Evolutionary conservation across 2,888 invertebrate species (phyloP).

Genomic region (Mycalesis mineus): DNA sequence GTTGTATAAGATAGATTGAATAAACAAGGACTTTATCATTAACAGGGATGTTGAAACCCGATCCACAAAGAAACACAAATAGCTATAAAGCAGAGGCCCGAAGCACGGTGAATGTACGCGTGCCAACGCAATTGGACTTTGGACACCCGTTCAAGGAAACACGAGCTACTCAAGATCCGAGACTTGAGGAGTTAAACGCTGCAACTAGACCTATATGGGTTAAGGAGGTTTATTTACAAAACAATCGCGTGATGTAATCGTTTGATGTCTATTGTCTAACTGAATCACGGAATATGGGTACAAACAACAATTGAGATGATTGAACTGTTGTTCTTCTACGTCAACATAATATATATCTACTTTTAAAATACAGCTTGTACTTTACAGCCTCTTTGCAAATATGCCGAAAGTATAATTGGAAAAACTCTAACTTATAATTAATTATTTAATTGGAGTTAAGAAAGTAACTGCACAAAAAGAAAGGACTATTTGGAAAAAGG

Average conservation of each 20-base stretch:
- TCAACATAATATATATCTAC: too few relatives aligned
- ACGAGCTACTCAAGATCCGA: constrained; percentile 30
- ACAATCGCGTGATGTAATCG: constrained; percentile 1
- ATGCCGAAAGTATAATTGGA: too few relatives aligned
- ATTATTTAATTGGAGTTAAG: too few relatives aligned
- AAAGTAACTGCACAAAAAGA: too few relatives aligned
- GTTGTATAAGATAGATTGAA: not conserved
- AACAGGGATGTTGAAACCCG: not conserved
- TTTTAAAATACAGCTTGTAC: too few relatives aligned
- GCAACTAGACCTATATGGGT: constrained; percentile 25
- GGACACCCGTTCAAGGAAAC: constrained; percentile 38
- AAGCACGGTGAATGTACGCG: constrained; percentile 29
- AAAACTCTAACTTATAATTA: too few relatives aligned
- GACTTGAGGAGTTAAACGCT: constrained; percentile 21
- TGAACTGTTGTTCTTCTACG: not conserved
- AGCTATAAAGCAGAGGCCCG: constrained; percentile 16
- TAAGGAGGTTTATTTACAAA: constrained; percentile 31
- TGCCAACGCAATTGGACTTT: constrained; percentile 37
- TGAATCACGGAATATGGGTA: not conserved
- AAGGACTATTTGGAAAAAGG: too few relatives aligned
- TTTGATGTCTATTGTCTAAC: constrained; percentile 1
- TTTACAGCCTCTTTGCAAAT: too few relatives aligned
- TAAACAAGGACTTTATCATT: not conserved
- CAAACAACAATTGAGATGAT: not conserved
- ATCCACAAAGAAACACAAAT: not conserved